Evolutionary conservation across 1,140 invertebrate species (phyloP).

Genomic region (Steinernema khuongi): DNA sequence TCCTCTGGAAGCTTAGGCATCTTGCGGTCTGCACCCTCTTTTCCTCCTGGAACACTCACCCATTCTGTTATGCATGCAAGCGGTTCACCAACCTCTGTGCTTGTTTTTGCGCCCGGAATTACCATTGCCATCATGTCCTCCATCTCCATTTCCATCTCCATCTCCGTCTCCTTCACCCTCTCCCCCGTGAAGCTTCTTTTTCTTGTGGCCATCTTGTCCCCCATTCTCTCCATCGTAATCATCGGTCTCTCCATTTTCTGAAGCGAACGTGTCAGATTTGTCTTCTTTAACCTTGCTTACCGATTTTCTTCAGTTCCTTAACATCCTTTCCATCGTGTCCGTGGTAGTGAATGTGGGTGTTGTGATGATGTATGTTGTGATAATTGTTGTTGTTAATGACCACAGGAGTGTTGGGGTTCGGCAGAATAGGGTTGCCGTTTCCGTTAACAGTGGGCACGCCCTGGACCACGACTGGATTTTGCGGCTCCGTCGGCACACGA

Average conservation of each 20-base stretch:
- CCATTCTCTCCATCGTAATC: background rate
- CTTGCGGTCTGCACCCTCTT: background rate
- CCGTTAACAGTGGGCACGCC: slow-evolving; percentile 28
- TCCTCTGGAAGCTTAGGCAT: background rate
- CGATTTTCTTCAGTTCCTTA: background rate
- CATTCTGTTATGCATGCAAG: background rate
- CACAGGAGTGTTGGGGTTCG: background rate
- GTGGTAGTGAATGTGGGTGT: slow-evolving; percentile 27
- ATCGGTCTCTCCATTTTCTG: background rate
- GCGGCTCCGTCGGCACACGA: background rate
- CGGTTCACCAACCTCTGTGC: background rate
- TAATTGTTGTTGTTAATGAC: slow-evolving; percentile 9
- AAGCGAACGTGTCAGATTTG: background rate
- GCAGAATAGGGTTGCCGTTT: slow-evolving; percentile 39
- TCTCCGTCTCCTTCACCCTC: background rate
- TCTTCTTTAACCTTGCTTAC: background rate
- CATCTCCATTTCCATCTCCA: slow-evolving; percentile 21
- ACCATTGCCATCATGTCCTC: slow-evolving; percentile 6
- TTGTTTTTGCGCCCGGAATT: background rate
- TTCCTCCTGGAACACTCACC: background rate
- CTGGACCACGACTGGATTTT: background rate
- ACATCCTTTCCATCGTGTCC: slow-evolving; percentile 13
- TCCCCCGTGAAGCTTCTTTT: background rate
- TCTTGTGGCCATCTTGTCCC: slow-evolving; percentile 8
- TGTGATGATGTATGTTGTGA: background rate